Conservation (phyloP, 2,797 vertebrate species). For the Chromis chromis region DNA sequence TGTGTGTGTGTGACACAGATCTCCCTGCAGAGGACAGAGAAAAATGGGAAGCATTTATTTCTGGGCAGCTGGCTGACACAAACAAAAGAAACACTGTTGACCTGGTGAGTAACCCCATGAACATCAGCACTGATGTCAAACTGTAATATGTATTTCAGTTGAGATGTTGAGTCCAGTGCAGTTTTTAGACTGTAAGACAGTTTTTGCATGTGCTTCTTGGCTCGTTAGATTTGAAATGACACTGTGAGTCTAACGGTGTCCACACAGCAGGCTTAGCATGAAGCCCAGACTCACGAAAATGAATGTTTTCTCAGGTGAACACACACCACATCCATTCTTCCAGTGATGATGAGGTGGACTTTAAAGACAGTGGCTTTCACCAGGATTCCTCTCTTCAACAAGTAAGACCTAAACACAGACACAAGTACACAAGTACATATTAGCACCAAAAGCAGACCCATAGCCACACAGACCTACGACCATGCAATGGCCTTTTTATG, state of each 20-base stretch:
- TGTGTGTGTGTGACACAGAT: constrained; percentile 81
- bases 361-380: constrained; percentile 97
- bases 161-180: not conserved
- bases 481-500: no score
- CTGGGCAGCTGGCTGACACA: constrained; percentile 93
- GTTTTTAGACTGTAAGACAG: not conserved
- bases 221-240: not conserved
- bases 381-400: constrained; percentile 98
- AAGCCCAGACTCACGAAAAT: not conserved
- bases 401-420: constrained; percentile 83
- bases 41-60: constrained; percentile 94
- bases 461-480: constrained; percentile 22
- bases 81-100: constrained; percentile 87
- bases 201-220: not conserved
- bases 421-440: not conserved
- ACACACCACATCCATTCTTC: constrained; percentile 98
- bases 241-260: not conserved
- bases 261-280: not conserved
- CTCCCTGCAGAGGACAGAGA: constrained; percentile 91
- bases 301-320: constrained; percentile 85
- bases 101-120: constrained; percentile 63
- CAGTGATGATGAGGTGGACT: constrained; percentile 98
- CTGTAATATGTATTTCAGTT: not conserved
- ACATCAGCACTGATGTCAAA: not conserved
- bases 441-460: constrained; percentile 25